Conservation (phyloP, 2,113 vertebrate genomes). For the Anhinga anhinga region DNA sequence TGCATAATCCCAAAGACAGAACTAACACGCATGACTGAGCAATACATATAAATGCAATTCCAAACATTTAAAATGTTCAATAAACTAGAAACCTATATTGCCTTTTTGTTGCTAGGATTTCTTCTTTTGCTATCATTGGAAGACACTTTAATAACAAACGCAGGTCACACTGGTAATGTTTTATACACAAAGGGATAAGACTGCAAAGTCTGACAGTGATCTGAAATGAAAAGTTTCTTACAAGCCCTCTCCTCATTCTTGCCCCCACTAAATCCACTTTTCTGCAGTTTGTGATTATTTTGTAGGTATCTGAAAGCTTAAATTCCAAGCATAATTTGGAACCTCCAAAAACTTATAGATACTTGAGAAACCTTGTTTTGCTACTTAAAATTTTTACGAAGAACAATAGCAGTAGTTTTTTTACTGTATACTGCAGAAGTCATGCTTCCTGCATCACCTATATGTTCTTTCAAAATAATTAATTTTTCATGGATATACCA, state of each 20-base stretch:
- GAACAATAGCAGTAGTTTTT: neutral
- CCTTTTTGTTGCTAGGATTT: neutral
- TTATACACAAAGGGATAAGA: neutral
- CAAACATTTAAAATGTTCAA: neutral
- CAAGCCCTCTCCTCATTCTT: neutral
- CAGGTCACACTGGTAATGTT: neutral
- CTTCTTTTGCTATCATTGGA: neutral
- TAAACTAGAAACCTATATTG: neutral
- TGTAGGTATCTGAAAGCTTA: neutral
- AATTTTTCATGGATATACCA: neutral
- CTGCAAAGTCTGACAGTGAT: neutral
- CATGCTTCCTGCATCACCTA: neutral
- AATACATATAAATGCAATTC: neutral
- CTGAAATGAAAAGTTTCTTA: neutral
- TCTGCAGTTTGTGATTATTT: neutral
- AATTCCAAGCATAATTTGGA: neutral
- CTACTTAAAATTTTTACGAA: neutral
- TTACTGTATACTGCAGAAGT: neutral
- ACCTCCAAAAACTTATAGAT: neutral
- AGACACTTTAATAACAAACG: neutral
- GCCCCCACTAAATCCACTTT: neutral
- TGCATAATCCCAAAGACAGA: neutral
- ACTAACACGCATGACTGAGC: fast-evolving
- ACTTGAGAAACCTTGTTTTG: neutral
- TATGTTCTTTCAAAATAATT: neutral